These are phyloP conservation scores for Zelostemma sp. DNA, from an alignment of 1,140 invertebrate genomes.

Conservation along the genomic window DNA sequence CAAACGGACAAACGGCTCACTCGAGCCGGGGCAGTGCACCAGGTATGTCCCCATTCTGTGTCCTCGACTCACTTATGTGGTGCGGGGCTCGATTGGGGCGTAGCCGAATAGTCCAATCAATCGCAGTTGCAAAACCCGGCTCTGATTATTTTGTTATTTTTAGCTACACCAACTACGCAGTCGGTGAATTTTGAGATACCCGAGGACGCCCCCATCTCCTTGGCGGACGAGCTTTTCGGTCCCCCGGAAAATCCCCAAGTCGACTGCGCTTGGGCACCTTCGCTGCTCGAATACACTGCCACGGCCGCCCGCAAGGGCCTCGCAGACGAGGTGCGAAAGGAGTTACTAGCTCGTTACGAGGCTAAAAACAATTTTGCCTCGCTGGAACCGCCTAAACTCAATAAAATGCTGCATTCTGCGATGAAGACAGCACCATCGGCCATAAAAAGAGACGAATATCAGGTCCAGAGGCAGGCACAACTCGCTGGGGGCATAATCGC, in stretches of 20 bases:
- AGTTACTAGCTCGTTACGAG: conserved; percentile 1
- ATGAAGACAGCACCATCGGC: neutral
- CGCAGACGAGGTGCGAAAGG: neutral
- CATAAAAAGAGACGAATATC: conserved; percentile 23
- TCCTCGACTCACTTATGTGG: neutral
- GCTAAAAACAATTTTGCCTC: neutral
- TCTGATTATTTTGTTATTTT: neutral
- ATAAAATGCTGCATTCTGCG: neutral
- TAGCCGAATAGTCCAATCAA: neutral
- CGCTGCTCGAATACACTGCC: conserved; percentile 7
- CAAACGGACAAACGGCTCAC: conserved; percentile 13
- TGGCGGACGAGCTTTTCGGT: neutral
- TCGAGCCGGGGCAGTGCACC: conserved; percentile 18
- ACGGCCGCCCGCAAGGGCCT: conserved; percentile 6
- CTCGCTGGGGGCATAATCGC: conserved; percentile 21
- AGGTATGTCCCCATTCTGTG: conserved; percentile 10
- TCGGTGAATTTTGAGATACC: neutral
- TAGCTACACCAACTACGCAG: neutral
- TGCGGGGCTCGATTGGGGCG: neutral
- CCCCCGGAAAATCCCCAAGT: neutral
- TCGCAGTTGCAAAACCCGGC: neutral
- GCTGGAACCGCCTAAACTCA: conserved; percentile 9
- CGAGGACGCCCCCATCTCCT: neutral
- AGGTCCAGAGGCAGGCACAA: conserved; percentile 17
- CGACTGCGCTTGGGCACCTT: conserved; percentile 13